Base-by-base conservation (phyloP, 2,888 invertebrate genomes). In the Rosalia funebris region DNA sequence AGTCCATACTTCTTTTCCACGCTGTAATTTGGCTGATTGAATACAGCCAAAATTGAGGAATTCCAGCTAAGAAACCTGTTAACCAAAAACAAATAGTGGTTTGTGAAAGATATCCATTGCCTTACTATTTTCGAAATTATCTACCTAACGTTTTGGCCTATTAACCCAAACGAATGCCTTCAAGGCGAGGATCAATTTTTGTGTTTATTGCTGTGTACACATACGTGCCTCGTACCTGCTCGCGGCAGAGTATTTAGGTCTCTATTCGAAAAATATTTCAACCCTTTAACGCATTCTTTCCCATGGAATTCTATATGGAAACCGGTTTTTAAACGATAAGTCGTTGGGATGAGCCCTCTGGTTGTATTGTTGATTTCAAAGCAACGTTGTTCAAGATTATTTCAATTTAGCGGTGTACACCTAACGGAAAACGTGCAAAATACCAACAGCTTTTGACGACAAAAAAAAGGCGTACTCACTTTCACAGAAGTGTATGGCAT, bases 321-420 rank as follows among this genome's bases (percentile, higher is more conserved):
- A 58, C 57, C 57, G 57, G 57, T 58, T 58, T 58, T 39, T 11
- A 39, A 52, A 52, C 45, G 53, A 14, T 44, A 19, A 52, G 36
- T 52, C 57, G 57, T 58, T 58, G 42, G 50, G 57, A 53, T 52
- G 57, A 39, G 45, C 57, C 57, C 57, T 58, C 42, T 52, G 11
- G 16, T 20, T 36, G 16, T 11, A 45, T 58, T 52, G 57, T 58
- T 44, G 32, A 12, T 52, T 39, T 32, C 48, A 17, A 52, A 46
- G 48, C 48, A 53, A 42, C 53, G 39, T 16, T 25, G 32, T 12
- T 31, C 53, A 53, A 31, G 12, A 50, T 14, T 16, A 15, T 53
- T 53, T 41, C 31, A 17, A 17, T 53, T 41, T 42, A 12, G 12
- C 39, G 19, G 41, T 37, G 20, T 20, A n/a, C 14, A 16, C 50